phyloP scores from a whole-genome alignment of 2,888 invertebrate species.

The Ectemnius cavifrons region DNA sequence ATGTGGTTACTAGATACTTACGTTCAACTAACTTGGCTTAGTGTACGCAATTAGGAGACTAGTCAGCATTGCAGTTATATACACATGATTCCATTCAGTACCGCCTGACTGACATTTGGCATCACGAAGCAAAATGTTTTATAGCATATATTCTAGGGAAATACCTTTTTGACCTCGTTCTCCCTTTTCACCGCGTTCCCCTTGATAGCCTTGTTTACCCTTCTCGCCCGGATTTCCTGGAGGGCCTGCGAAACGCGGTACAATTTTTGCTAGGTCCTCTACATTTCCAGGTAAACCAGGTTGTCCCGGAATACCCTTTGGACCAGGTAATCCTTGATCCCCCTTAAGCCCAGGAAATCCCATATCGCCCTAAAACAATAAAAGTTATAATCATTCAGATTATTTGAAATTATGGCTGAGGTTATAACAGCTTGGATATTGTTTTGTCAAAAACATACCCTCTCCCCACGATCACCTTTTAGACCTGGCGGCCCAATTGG shows the following conservation, averaged over 20 bases:
- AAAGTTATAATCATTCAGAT: background rate
- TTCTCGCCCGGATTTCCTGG: conserved; percentile 46
- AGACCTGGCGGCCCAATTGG: conserved; percentile 73
- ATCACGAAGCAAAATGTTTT: background rate
- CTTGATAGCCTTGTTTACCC: conserved; percentile 70
- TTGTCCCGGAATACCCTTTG: conserved; percentile 63
- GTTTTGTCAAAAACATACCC: conserved; percentile 37
- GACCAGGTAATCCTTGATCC: conserved; percentile 54
- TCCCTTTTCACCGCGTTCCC: conserved; percentile 47
- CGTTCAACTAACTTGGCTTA: conserved; percentile 45
- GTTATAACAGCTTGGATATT: background rate
- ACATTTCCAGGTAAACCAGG: conserved; percentile 66
- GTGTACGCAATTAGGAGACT: conserved; percentile 27
- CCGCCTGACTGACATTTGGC: conserved; percentile 23
- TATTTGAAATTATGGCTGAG: background rate
- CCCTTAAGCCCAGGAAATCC: conserved; percentile 74
- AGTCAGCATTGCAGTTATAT: conserved; percentile 27
- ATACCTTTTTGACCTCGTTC: conserved; percentile 39
- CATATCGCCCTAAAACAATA: conserved; percentile 59
- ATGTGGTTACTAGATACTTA: conserved; percentile 19
- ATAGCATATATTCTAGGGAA: background rate
- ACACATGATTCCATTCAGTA: conserved; percentile 28
- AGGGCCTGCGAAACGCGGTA: conserved; percentile 26
- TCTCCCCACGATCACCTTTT: conserved; percentile 68
- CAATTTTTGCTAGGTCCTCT: conserved; percentile 49